phyloP scores from a whole-genome alignment of 2,113 vertebrate species.

The Cryptotis parvus region DNA sequence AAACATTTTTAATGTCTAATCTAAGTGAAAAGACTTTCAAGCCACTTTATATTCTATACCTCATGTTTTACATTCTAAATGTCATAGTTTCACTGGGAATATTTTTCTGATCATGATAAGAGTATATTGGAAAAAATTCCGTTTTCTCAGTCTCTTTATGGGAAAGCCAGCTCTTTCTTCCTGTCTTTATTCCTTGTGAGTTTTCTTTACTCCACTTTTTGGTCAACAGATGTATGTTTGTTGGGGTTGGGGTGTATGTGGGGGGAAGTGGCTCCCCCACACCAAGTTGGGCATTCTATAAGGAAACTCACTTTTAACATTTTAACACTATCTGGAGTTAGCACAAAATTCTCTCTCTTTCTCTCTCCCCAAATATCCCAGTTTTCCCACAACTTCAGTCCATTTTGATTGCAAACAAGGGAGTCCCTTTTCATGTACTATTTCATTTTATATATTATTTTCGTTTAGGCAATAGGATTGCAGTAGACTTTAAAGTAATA shows the following conservation, averaged over 20 bases:
- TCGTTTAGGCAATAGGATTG: no score
- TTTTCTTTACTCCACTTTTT: background rate
- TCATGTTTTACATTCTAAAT: background rate
- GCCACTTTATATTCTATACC: background rate
- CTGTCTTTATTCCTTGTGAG: background rate
- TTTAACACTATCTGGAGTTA: background rate
- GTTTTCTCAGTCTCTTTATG: background rate
- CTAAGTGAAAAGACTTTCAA: background rate
- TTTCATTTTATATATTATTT: no score
- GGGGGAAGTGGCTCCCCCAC: background rate
- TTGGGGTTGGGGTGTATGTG: background rate
- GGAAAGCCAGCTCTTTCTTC: background rate
- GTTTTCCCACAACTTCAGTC: background rate
- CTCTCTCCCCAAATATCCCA: background rate
- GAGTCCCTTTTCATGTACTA: no score
- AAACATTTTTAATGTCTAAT: background rate
- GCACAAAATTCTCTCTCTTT: background rate
- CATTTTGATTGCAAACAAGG: background rate
- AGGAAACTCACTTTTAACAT: background rate
- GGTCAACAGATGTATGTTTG: background rate
- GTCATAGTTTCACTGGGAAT: background rate
- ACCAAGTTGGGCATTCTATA: background rate
- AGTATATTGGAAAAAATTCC: background rate
- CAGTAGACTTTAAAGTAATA: no score
- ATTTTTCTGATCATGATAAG: slow-evolving; percentile 21